phyloP scores from a whole-genome alignment of 37 sponge, comb jelly and placozoan species.

The Mnemiopsis leidyi region DNA sequence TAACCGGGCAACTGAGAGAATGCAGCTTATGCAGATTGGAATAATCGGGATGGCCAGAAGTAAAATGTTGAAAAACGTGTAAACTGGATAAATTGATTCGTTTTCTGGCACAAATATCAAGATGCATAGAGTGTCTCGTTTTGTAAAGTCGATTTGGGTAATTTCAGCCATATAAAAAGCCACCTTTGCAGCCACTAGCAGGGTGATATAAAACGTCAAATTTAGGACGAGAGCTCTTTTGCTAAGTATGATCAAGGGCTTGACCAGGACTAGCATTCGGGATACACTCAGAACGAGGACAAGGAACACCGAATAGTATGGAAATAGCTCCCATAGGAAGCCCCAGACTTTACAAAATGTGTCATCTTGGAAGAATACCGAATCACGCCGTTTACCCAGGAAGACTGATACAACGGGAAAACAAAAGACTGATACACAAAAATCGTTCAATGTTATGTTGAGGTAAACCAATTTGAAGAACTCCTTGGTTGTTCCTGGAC shows the following conservation, averaged over 20 bases:
- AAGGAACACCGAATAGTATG: constrained; percentile 5
- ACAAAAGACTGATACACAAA: not conserved
- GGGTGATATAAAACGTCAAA: not conserved
- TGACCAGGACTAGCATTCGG: not conserved
- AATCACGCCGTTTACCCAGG: not conserved
- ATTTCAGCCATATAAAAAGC: not conserved
- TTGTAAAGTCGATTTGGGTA: not conserved
- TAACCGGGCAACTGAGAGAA: not conserved
- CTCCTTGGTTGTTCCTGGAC: not conserved
- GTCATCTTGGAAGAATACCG: not conserved
- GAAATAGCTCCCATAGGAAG: not conserved
- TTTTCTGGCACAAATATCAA: not conserved
- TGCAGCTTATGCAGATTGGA: constrained; percentile 4
- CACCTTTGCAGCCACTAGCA: not conserved
- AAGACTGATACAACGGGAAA: not conserved
- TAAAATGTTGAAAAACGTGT: constrained; percentile 19
- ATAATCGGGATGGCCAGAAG: constrained; percentile 4
- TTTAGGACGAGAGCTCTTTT: not conserved
- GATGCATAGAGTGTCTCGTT: constrained; percentile 14
- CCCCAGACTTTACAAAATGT: not conserved
- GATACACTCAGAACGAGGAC: not conserved
- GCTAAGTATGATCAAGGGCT: not conserved
- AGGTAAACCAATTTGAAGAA: not conserved
- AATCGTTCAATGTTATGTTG: not conserved
- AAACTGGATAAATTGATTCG: not conserved